Conservation (phyloP, 2,888 invertebrate species). For the Oligia fasciuncula region DNA sequence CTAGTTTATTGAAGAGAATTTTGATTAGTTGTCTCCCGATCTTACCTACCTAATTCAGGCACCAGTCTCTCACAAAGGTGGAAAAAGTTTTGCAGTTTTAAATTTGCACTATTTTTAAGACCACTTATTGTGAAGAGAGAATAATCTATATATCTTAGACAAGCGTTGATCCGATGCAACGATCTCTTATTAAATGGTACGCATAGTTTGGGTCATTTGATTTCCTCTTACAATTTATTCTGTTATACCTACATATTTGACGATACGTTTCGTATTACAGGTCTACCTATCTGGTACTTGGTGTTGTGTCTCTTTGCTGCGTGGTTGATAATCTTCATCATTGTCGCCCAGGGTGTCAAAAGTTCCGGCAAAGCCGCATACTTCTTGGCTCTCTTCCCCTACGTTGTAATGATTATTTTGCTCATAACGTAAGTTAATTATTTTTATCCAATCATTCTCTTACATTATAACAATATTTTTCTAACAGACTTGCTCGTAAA, state of each 20-base stretch:
- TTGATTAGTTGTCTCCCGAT: constrained; percentile 6
- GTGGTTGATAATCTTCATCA: constrained; percentile 92
- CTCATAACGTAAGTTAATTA: constrained; percentile 89
- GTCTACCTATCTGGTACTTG: constrained; percentile 92
- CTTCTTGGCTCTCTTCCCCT: constrained; percentile 96
- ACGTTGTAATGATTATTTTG: constrained; percentile 93
- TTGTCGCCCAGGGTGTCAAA: constrained; percentile 93
- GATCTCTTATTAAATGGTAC: not conserved
- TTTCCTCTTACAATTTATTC: not conserved
- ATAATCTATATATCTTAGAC: too few relatives aligned
- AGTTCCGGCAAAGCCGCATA: constrained; percentile 96
- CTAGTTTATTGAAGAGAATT: not conserved
- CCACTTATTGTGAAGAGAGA: too few relatives aligned
- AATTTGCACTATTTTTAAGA: too few relatives aligned
- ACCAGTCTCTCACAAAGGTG: too few relatives aligned
- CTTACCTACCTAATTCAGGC: too few relatives aligned
- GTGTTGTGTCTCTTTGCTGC: constrained; percentile 91
- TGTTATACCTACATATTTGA: not conserved
- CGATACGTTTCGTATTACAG: constrained; percentile 68
- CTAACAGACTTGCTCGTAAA: not conserved
- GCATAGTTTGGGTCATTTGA: not conserved
- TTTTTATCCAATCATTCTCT: not conserved
- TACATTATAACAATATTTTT: not conserved
- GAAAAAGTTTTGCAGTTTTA: too few relatives aligned
- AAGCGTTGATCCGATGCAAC: not conserved